Evolutionary conservation across 2,888 invertebrate genomes (phyloP).

Genomic region (Tenthredo notha): DNA sequence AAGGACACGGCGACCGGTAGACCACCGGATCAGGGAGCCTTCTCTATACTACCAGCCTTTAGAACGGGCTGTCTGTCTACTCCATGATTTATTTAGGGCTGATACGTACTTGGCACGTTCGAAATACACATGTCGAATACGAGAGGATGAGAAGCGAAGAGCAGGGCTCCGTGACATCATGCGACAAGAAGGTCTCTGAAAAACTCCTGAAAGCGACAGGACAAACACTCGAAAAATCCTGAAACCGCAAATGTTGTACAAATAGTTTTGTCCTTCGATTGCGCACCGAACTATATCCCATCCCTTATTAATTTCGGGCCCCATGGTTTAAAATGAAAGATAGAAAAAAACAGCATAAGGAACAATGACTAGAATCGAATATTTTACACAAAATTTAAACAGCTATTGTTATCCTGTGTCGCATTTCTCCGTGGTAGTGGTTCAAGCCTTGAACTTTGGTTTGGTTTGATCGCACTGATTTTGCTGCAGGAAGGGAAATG

Average conservation of each 20-base stretch:
- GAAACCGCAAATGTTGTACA: constrained; percentile 31
- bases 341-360: neutral
- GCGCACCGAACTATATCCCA: neutral
- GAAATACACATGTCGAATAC: constrained; percentile 41
- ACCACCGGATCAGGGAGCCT: constrained; percentile 32
- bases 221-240: constrained; percentile 27
- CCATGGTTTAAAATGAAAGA: neutral
- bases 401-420: neutral
- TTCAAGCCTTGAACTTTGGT: constrained; percentile 23
- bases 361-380: neutral
- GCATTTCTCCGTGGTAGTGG: neutral
- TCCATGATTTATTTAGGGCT: constrained; percentile 48
- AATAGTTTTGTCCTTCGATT: constrained; percentile 28
- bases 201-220: constrained; percentile 40
- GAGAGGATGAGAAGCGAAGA: neutral
- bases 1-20: constrained; percentile 20
- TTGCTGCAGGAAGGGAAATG: constrained; percentile 13
- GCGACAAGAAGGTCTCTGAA: constrained; percentile 26
- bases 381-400: neutral
- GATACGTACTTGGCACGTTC: constrained; percentile 49
- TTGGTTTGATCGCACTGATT: constrained; percentile 26
- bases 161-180: constrained; percentile 28
- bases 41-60: neutral
- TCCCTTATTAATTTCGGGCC: neutral
- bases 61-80: constrained; percentile 28